These are phyloP conservation scores for Scartelaos histophorus DNA, from an alignment of 2,113 vertebrate genomes.

Conservation along the genomic window DNA sequence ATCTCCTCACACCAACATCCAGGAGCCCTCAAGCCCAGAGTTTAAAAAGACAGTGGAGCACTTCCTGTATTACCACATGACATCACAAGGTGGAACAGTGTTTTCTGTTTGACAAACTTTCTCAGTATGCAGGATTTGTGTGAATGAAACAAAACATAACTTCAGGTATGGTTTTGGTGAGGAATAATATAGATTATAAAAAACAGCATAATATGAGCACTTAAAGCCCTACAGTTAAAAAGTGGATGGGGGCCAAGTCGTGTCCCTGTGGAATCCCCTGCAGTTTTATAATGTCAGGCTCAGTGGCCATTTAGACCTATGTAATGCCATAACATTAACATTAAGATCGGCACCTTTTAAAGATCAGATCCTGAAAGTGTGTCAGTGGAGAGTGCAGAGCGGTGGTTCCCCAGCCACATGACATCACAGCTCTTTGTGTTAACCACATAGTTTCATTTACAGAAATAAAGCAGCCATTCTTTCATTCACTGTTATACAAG, in stretches of 20 bases:
- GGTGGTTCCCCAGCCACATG: slow-evolving; percentile 8
- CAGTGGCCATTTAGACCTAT: slow-evolving; percentile 1
- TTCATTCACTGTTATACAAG: slow-evolving; percentile 7
- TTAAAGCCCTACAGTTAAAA: neutral
- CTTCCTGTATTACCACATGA: too few species aligned
- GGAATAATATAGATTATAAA: too few species aligned
- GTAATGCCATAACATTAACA: neutral
- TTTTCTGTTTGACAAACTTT: too few species aligned
- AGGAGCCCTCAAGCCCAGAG: too few species aligned
- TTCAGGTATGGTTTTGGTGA: too few species aligned
- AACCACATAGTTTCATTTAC: slow-evolving; percentile 7
- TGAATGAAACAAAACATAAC: too few species aligned
- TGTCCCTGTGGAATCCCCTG: slow-evolving; percentile 5
- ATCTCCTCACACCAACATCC: too few species aligned
- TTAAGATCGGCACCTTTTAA: neutral
- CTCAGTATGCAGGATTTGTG: too few species aligned
- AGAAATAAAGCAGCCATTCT: slow-evolving; percentile 1
- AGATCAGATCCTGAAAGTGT: slow-evolving; percentile 6
- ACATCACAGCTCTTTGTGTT: slow-evolving; percentile 6
- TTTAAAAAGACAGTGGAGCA: too few species aligned
- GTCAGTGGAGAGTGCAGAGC: neutral
- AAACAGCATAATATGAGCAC: too few species aligned
- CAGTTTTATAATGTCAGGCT: neutral
- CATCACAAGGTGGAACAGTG: too few species aligned
- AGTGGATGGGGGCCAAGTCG: slow-evolving; percentile 5